These are phyloP conservation scores for Caranx melampygus DNA, from an alignment of 2,113 vertebrate genomes.

Conservation along the genomic window DNA sequence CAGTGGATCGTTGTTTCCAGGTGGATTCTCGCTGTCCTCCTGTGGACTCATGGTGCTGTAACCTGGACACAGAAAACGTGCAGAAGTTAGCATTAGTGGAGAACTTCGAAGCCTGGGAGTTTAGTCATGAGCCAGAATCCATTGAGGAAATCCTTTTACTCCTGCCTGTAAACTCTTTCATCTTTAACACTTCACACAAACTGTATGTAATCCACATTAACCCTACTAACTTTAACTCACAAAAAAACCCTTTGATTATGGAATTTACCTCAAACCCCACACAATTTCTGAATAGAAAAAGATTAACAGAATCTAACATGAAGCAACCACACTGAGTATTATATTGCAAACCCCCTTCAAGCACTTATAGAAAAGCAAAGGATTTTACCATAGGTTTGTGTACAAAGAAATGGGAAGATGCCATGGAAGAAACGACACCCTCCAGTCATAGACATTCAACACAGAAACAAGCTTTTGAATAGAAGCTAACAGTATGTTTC, in stretches of 20 bases:
- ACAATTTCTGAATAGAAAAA: not conserved
- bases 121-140: not conserved
- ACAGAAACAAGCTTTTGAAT: slow-evolving; percentile 29
- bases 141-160: not conserved
- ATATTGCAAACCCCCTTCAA: not conserved
- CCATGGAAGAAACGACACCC: slow-evolving; percentile 30
- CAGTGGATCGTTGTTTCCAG: slow-evolving; percentile 93
- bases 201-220: not conserved
- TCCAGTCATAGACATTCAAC: slow-evolving; percentile 9
- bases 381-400: not conserved
- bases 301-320: not conserved
- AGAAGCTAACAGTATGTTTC: slow-evolving; percentile 4
- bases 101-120: not conserved
- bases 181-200: not conserved
- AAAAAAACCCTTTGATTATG: not conserved
- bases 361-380: not conserved
- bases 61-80: slow-evolving; percentile 79
- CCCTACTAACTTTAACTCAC: too few relatives aligned
- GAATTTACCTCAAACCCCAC: not conserved
- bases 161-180: too few relatives aligned
- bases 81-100: not conserved
- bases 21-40: slow-evolving; percentile 98
- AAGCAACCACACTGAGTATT: not conserved
- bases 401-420: slow-evolving; percentile 10
- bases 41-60: slow-evolving; percentile 99